These are phyloP conservation scores for Aphidius colemani DNA, from an alignment of 2,888 invertebrate species.

Conservation along the genomic window DNA sequence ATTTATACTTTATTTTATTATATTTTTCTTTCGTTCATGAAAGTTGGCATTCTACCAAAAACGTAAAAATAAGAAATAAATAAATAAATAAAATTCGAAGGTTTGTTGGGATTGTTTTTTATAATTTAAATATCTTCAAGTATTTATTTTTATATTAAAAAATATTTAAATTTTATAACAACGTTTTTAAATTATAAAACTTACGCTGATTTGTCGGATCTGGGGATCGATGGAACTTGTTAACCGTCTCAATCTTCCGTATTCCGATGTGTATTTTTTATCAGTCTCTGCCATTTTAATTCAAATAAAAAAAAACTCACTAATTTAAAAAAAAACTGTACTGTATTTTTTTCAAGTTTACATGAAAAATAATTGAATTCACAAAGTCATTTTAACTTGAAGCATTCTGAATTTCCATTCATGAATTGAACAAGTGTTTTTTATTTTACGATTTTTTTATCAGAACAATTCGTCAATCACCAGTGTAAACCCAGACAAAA, in stretches of 20 bases:
- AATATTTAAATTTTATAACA: not conserved
- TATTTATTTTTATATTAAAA: not conserved
- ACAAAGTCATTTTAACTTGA: not conserved
- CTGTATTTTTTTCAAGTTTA: not conserved
- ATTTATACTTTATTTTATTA: conserved; percentile 9
- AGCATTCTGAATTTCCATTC: not conserved
- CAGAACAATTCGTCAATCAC: no score
- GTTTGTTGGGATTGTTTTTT: not conserved
- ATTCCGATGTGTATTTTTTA: conserved; percentile 70
- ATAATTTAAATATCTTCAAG: no score
- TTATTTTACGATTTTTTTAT: no score
- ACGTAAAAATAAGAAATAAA: not conserved
- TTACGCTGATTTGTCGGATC: conserved; percentile 71
- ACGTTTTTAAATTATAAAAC: conserved; percentile 52
- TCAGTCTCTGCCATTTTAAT: conserved; percentile 52
- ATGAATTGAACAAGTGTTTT: no score
- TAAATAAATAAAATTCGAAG: not conserved
- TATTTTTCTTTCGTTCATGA: conserved; percentile 6
- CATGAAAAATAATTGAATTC: not conserved
- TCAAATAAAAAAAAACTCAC: no score
- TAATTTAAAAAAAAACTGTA: not conserved
- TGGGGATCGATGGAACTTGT: conserved; percentile 69
- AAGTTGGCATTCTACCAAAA: conserved; percentile 9
- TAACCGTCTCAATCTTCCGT: conserved; percentile 69
- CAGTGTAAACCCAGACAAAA: not conserved